Conservation (phyloP, 1,140 invertebrate genomes). For the Euborellia annulipes region DNA sequence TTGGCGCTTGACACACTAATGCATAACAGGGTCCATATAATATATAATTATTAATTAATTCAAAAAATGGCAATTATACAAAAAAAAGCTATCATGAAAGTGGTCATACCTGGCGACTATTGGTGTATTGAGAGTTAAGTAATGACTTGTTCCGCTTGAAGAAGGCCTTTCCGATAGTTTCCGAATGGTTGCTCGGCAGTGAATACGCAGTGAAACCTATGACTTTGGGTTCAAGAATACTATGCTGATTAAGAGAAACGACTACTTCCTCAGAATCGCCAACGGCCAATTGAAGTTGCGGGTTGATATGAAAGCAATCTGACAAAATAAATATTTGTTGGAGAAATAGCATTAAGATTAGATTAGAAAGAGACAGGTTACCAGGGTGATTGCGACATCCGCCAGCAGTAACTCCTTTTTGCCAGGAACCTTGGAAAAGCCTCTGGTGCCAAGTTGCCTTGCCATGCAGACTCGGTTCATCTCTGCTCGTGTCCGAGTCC, state of each 20-base stretch:
- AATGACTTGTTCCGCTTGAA: slow-evolving; percentile 80
- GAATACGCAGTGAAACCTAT: slow-evolving; percentile 85
- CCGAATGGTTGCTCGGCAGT: slow-evolving; percentile 49
- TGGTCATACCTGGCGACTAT: slow-evolving; percentile 71
- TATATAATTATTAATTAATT: too few species aligned
- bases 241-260: slow-evolving; percentile 78
- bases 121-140: slow-evolving; percentile 82
- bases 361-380: slow-evolving; percentile 19
- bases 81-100: not conserved
- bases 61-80: too few species aligned
- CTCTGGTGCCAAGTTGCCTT: slow-evolving; percentile 73
- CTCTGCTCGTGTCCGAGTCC: slow-evolving; percentile 67
- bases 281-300: slow-evolving; percentile 66
- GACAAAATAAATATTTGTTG: not conserved
- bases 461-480: slow-evolving; percentile 62
- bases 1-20: too few species aligned
- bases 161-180: slow-evolving; percentile 52
- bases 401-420: slow-evolving; percentile 72
- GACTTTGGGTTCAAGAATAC: slow-evolving; percentile 79
- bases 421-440: slow-evolving; percentile 74
- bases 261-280: slow-evolving; percentile 73
- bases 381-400: slow-evolving; percentile 80
- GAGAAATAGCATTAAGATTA: slow-evolving; percentile 9
- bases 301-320: slow-evolving; percentile 90
- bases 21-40: too few species aligned